phyloP scores from a whole-genome alignment of 2,888 invertebrate species.

The Nephrotoma appendiculata region DNA sequence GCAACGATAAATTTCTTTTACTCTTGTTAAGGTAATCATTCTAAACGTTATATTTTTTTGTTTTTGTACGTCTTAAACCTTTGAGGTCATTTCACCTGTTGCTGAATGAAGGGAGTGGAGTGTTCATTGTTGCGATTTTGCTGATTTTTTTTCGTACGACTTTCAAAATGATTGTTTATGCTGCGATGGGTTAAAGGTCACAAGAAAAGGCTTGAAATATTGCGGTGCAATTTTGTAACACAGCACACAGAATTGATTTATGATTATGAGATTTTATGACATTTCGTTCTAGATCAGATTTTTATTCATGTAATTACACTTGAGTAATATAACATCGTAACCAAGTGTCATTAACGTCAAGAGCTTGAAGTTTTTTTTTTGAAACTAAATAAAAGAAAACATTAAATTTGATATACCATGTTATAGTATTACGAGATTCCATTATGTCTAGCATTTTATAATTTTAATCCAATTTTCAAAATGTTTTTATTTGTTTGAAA shows the following conservation, averaged over 20 bases:
- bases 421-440: background rate
- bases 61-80: background rate
- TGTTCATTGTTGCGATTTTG: background rate
- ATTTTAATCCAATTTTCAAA: background rate
- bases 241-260: background rate
- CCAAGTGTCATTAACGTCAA: background rate
- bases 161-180: background rate
- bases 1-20: background rate
- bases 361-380: too few relatives aligned
- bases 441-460: background rate
- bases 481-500: background rate
- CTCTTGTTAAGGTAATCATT: background rate
- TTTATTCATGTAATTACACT: background rate
- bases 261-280: background rate
- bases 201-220: background rate
- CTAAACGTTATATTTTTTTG: background rate
- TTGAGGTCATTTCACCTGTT: background rate
- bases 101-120: background rate
- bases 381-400: background rate
- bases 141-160: background rate
- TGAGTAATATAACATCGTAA: background rate
- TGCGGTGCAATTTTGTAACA: background rate
- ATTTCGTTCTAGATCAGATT: background rate
- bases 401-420: background rate
- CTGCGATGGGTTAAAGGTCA: background rate